Evolutionary conservation across 2,797 vertebrate species (phyloP).

Genomic region (Lagodon rhomboides): DNA sequence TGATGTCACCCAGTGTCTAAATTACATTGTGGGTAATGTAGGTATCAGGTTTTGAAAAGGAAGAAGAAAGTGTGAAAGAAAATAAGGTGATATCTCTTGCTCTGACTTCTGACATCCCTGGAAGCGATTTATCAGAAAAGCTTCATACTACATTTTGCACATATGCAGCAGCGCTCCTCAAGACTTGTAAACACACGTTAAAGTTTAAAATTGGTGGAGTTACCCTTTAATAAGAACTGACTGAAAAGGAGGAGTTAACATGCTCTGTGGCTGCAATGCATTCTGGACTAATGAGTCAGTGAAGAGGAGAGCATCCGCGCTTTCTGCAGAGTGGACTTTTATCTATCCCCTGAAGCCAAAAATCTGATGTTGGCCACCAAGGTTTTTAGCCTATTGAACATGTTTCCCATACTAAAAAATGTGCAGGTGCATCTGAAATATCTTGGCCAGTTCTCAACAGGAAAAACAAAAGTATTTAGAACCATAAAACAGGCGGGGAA

Average conservation of each 20-base stretch:
- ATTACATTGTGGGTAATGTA: too few relatives aligned
- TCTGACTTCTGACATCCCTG: too few relatives aligned
- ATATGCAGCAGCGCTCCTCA: too few relatives aligned
- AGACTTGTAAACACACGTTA: too few relatives aligned
- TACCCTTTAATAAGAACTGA: too few relatives aligned
- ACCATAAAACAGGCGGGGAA: constrained; percentile 5
- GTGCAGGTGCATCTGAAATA: neutral
- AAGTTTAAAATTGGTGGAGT: too few relatives aligned
- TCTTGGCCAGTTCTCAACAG: neutral
- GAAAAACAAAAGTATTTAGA: neutral
- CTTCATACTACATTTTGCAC: too few relatives aligned
- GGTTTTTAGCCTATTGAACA: neutral
- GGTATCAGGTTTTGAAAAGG: too few relatives aligned
- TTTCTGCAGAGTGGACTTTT: neutral
- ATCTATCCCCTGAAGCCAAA: neutral
- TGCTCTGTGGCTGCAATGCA: neutral
- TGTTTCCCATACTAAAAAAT: neutral
- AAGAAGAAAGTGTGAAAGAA: too few relatives aligned
- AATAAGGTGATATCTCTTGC: too few relatives aligned
- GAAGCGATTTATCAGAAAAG: too few relatives aligned
- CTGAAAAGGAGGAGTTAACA: neutral
- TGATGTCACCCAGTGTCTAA: too few relatives aligned
- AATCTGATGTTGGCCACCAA: neutral
- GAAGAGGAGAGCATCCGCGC: neutral
- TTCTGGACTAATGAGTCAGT: neutral